These are phyloP conservation scores for Eubucco bourcierii DNA, from an alignment of 2,113 vertebrate genomes.

Conservation along the genomic window DNA sequence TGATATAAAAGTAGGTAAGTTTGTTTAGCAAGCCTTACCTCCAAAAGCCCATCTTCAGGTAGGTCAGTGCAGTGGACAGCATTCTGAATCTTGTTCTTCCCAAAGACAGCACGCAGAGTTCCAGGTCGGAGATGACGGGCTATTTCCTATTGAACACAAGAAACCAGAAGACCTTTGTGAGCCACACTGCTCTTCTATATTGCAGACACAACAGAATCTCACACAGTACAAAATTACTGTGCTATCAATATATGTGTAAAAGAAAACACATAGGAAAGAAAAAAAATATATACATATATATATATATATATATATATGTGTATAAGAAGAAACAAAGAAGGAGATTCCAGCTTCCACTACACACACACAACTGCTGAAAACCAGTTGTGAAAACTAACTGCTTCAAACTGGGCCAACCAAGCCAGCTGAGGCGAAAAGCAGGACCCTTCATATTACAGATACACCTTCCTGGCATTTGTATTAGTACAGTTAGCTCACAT, in stretches of 20 bases:
- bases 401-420: not conserved
- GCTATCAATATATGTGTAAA: not conserved
- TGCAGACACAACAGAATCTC: not conserved
- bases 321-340: not conserved
- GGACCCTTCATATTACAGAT: not conserved
- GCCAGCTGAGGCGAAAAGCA: not conserved
- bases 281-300: too few relatives aligned
- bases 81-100: conserved; percentile 90
- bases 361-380: too few relatives aligned
- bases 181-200: not conserved
- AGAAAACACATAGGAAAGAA: not conserved
- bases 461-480: not conserved
- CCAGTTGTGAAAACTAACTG: not conserved
- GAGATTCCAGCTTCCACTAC: not conserved
- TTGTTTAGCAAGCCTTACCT: conserved; percentile 77
- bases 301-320: too few relatives aligned
- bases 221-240: not conserved
- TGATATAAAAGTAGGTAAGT: not conserved
- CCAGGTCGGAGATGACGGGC: conserved; percentile 86
- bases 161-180: not conserved
- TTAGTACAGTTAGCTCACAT: not conserved
- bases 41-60: conserved; percentile 89
- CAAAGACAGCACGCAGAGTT: conserved; percentile 86
- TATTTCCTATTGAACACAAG: conserved; percentile 81
- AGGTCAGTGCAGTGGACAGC: conserved; percentile 94